Evolutionary conservation across 2,888 invertebrate genomes (phyloP).

Genomic region (Drosophila sordidula): DNA sequence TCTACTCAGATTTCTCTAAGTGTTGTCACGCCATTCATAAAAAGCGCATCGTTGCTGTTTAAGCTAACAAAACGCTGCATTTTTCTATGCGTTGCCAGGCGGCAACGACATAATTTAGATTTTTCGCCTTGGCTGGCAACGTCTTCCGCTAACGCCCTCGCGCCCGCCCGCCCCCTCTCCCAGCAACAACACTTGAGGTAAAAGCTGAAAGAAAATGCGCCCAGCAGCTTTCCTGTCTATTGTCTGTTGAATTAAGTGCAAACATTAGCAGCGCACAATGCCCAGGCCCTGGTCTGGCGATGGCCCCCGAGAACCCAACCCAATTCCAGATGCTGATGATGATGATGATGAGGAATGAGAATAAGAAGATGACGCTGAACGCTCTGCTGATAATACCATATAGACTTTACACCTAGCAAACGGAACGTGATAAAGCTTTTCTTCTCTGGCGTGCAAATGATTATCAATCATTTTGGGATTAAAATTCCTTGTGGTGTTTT

Average conservation of each 20-base stretch:
- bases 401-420: constrained; percentile 72
- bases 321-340: constrained; percentile 28
- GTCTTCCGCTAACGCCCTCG: constrained; percentile 1
- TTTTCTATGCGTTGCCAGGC: constrained; percentile 54
- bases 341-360: constrained; percentile 26
- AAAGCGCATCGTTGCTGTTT: constrained; percentile 62
- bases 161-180: constrained; percentile 3
- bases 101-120: constrained; percentile 80
- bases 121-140: constrained; percentile 55
- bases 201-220: constrained; percentile 62
- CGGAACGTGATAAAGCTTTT: constrained; percentile 79
- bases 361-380: constrained; percentile 28
- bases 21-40: constrained; percentile 56
- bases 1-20: constrained; percentile 31
- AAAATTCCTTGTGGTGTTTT: constrained; percentile 82
- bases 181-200: constrained; percentile 30
- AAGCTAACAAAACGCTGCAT: constrained; percentile 78
- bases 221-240: constrained; percentile 61
- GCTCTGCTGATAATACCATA: constrained; percentile 65
- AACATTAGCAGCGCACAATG: constrained; percentile 74
- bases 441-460: constrained; percentile 65
- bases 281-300: constrained; percentile 15
- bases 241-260: constrained; percentile 81
- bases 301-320: constrained; percentile 23
- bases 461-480: constrained; percentile 82